These are phyloP conservation scores for Agrochola lota DNA, from an alignment of 2,888 invertebrate species.

Conservation along the genomic window DNA sequence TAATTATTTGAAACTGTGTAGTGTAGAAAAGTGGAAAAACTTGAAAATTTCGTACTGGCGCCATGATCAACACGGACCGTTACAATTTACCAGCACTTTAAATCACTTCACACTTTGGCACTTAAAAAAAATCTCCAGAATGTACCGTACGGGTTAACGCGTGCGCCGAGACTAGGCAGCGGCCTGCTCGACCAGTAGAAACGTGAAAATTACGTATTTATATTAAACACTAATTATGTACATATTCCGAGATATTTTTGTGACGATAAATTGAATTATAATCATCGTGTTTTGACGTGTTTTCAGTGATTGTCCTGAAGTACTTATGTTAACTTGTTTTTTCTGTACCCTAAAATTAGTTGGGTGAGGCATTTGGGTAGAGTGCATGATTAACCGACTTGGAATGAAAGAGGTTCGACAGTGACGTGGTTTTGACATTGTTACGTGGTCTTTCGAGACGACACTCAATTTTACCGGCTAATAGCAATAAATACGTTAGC, in stretches of 20 bases:
- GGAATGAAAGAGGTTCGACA: conserved; percentile 20
- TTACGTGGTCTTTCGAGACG: conserved; percentile 39
- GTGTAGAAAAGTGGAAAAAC: conserved; percentile 73
- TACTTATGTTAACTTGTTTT: conserved; percentile 23
- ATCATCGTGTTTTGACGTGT: conserved; percentile 66
- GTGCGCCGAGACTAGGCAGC: conserved; percentile 79
- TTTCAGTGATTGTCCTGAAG: conserved; percentile 39
- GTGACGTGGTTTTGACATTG: conserved; percentile 32
- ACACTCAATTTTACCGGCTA: conserved; percentile 3
- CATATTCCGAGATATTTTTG: conserved; percentile 77
- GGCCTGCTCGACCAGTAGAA: conserved; percentile 63
- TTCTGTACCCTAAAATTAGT: conserved; percentile 34
- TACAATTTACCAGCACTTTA: conserved; percentile 78
- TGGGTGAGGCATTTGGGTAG: conserved; percentile 35
- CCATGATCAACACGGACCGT: conserved; percentile 86
- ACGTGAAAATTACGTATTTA: conserved; percentile 81
- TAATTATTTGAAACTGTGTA: conserved; percentile 62
- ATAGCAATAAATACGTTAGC: conserved; percentile 37
- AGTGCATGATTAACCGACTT: conserved; percentile 39
- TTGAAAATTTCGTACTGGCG: conserved; percentile 79
- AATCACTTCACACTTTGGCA: conserved; percentile 83
- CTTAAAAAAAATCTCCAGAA: conserved; percentile 77
- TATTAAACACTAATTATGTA: conserved; percentile 85
- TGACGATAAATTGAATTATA: conserved; percentile 71
- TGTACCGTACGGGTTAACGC: conserved; percentile 81